Percentiles rank a stretch among this genome's conserved stretches.
These are phyloP conservation scores for Bambusicola thoracicus DNA, from an alignment of 2,113 vertebrate genomes.

Conservation along the genomic window DNA sequence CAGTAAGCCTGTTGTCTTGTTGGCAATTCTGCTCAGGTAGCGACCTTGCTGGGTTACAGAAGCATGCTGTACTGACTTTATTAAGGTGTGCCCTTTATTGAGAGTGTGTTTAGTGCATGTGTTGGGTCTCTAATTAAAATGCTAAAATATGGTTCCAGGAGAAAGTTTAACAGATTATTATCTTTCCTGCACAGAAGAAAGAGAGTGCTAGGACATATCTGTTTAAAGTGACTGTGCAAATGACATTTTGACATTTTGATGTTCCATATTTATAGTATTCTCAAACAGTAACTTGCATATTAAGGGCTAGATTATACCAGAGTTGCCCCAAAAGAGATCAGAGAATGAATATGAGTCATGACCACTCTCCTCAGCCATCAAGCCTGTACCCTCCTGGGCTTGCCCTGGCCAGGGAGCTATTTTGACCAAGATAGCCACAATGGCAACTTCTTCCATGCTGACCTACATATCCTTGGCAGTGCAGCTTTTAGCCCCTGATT, in stretches of 20 bases:
- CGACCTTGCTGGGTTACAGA: slow-evolving; percentile 66
- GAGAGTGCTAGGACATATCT: not conserved
- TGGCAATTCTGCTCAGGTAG: slow-evolving; percentile 56
- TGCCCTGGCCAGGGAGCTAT: accelerated
- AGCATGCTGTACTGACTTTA: slow-evolving; percentile 48
- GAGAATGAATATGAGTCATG: not conserved
- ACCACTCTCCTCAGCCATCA: not conserved
- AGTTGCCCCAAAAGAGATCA: not conserved
- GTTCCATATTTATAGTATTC: slow-evolving; percentile 42
- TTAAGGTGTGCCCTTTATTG: slow-evolving; percentile 54
- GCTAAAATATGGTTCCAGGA: slow-evolving; percentile 66
- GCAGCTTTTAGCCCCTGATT: not conserved
- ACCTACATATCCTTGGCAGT: accelerated
- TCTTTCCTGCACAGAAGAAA: slow-evolving; percentile 27
- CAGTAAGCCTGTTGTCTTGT: slow-evolving; percentile 26
- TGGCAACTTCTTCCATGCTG: not conserved
- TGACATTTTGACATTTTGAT: slow-evolving; percentile 60
- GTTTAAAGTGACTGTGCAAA: slow-evolving; percentile 39
- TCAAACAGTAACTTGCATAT: slow-evolving; percentile 2
- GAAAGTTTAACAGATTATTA: slow-evolving; percentile 70
- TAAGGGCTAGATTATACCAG: slow-evolving; percentile 27
- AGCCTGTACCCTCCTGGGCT: not conserved
- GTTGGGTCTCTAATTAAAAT: slow-evolving; percentile 71
- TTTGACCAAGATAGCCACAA: not conserved
- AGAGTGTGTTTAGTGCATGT: slow-evolving; percentile 53